These are phyloP conservation scores for Cygnus atratus DNA, from an alignment of 2,113 vertebrate species.

Conservation along the genomic window DNA sequence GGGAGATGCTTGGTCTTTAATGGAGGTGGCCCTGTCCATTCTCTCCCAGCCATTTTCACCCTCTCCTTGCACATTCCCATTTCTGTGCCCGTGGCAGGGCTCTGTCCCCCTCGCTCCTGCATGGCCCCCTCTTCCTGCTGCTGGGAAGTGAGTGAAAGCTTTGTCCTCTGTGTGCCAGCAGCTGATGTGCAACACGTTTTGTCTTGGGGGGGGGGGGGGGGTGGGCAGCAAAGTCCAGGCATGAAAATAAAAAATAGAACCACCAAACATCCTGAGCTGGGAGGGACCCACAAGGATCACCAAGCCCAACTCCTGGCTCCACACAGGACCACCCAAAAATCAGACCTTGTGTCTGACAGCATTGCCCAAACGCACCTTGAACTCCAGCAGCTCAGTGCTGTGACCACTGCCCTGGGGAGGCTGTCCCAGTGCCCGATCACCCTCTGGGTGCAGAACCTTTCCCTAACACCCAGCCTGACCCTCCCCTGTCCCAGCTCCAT, in stretches of 20 bases:
- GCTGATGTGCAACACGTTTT: not conserved
- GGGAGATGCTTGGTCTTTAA: not conserved
- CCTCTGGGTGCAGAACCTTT: too few species aligned
- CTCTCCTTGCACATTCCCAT: not conserved
- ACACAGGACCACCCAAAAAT: too few species aligned
- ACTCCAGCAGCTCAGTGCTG: too few species aligned
- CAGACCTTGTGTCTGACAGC: too few species aligned
- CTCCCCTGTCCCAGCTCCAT: too few species aligned
- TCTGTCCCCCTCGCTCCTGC: not conserved
- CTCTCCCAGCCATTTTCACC: not conserved
- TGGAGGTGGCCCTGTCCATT: not conserved
- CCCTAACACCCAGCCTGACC: too few species aligned
- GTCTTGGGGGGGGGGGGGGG: not conserved
- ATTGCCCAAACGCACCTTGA: too few species aligned
- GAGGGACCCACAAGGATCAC: too few species aligned
- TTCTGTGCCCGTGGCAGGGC: not conserved
- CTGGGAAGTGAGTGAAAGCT: not conserved
- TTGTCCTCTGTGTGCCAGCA: not conserved
- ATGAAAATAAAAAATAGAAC: not conserved
- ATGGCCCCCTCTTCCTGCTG: not conserved
- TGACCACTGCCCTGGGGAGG: too few species aligned
- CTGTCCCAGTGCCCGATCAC: too few species aligned
- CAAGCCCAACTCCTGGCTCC: too few species aligned
- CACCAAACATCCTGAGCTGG: too few species aligned
- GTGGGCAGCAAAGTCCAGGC: not conserved